Conservation (phyloP, 2,113 vertebrate species). For the Sturnira hondurensis region DNA sequence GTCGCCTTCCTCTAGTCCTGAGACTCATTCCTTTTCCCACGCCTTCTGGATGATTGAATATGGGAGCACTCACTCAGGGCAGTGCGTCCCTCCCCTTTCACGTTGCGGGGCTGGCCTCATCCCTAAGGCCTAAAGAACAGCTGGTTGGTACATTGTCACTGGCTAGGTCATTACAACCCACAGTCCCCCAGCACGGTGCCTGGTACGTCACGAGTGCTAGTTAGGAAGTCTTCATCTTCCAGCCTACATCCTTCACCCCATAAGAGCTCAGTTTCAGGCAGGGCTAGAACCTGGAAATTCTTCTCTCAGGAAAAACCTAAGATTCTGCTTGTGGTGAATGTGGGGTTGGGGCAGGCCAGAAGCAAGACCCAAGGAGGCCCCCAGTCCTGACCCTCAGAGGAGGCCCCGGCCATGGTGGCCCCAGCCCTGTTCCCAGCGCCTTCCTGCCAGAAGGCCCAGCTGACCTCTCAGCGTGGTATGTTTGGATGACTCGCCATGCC, state of each 20-base stretch:
- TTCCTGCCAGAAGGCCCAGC: neutral
- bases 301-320: neutral
- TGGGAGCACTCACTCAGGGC: neutral
- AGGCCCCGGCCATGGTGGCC: too few species aligned
- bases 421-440: neutral
- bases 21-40: neutral
- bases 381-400: neutral
- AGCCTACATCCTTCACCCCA: neutral
- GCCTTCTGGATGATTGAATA: neutral
- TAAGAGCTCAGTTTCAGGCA: neutral
- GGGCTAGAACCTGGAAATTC: neutral
- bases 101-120: neutral
- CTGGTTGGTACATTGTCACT: neutral
- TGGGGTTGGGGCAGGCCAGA: neutral
- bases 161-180: neutral
- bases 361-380: neutral
- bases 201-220: fast-evolving
- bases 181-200: neutral
- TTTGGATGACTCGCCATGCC: neutral
- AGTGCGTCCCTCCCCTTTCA: too few species aligned
- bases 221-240: neutral
- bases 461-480: neutral
- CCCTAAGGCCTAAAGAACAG: neutral
- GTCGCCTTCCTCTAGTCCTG: neutral
- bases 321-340: neutral